A percentile compares a stretch with the other conserved stretches of the same genome.
phyloP scores from a whole-genome alignment of 2,113 vertebrate genomes.

The Vulpes lagopus region DNA sequence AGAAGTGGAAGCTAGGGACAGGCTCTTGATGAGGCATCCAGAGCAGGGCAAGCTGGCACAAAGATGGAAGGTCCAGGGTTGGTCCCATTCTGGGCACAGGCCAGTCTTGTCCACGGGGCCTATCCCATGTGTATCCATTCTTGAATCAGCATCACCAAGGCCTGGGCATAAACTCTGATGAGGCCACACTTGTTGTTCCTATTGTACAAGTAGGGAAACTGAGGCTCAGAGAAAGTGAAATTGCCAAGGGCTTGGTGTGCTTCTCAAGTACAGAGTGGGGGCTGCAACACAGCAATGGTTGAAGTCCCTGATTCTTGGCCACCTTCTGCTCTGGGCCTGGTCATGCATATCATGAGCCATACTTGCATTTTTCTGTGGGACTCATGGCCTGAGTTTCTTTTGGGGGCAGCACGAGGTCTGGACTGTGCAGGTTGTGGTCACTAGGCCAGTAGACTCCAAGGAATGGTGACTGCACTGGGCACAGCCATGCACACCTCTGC shows the following conservation, averaged over 20 bases:
- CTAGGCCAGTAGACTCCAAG: background rate
- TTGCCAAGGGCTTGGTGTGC: background rate
- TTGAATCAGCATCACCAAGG: background rate
- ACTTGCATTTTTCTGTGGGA: background rate
- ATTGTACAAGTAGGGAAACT: background rate
- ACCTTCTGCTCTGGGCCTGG: background rate
- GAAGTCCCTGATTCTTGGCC: background rate
- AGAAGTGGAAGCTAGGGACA: background rate
- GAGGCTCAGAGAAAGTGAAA: background rate
- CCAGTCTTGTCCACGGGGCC: background rate
- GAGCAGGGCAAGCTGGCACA: no score
- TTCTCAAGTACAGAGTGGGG: background rate
- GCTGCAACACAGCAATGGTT: background rate
- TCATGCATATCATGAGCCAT: accelerated
- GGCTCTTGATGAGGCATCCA: background rate
- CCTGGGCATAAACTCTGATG: background rate
- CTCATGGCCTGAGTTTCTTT: background rate
- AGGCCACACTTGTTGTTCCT: background rate
- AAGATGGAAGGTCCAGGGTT: background rate
- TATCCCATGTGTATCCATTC: background rate
- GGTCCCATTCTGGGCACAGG: background rate
- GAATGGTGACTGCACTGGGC: background rate
- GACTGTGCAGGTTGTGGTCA: background rate
- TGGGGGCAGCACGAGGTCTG: background rate
- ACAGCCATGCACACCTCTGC: background rate